phyloP scores from a whole-genome alignment of 2,113 vertebrate genomes.

The Stomatorhinus ivindoensis region DNA sequence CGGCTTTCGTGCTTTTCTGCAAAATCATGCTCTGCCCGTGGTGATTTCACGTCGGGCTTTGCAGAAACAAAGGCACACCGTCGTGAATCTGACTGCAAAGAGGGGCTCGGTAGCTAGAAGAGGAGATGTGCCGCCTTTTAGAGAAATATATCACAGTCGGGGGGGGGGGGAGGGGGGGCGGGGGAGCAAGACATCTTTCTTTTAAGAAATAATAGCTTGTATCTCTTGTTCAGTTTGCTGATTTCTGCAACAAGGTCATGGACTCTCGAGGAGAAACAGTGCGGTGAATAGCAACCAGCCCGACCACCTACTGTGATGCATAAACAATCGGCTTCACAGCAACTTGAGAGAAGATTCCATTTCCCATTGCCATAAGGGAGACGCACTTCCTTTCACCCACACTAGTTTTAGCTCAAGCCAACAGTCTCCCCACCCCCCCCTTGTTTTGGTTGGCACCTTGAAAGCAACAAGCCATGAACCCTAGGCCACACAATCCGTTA shows the following conservation, averaged over 20 bases:
- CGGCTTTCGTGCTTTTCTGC: not conserved
- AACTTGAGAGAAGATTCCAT: slow-evolving; percentile 20
- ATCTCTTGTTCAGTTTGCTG: not conserved
- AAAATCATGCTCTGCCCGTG: not conserved
- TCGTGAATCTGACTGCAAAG: not conserved
- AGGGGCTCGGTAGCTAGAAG: not conserved
- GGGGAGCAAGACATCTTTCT: not conserved
- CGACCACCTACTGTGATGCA: slow-evolving; percentile 19
- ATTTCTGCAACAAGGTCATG: slow-evolving; percentile 23
- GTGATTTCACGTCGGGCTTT: not conserved
- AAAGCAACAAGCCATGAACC: not conserved
- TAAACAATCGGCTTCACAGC: slow-evolving; percentile 25
- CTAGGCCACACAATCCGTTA: not conserved
- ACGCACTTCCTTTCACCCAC: slow-evolving; percentile 2
- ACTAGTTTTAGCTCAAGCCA: slow-evolving; percentile 17
- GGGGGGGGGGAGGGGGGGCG: not conserved
- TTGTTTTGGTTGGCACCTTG: not conserved
- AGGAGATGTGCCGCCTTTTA: not conserved
- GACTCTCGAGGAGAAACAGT: not conserved
- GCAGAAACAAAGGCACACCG: not conserved
- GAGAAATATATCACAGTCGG: not conserved
- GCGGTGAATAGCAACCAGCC: slow-evolving; percentile 4
- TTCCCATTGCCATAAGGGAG: slow-evolving; percentile 16
- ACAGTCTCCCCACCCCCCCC: too few relatives aligned
- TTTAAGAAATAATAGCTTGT: slow-evolving; percentile 16